phyloP scores from a whole-genome alignment of 1,140 invertebrate species.

The Drosophila bocqueti region DNA sequence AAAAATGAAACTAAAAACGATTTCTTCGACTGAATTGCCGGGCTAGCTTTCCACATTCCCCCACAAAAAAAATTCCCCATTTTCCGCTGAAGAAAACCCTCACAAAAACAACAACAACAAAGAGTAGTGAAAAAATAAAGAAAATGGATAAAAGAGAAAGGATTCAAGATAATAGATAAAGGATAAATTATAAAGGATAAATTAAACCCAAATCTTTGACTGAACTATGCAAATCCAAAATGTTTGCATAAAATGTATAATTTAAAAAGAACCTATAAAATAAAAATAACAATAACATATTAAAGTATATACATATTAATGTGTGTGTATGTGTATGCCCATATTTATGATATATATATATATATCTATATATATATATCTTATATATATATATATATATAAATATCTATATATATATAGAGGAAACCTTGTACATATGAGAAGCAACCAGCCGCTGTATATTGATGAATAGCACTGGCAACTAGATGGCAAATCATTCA shows the following conservation, averaged over 20 bases:
- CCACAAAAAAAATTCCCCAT: not conserved
- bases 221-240: slow-evolving; percentile 60
- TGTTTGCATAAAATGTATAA: slow-evolving; percentile 60
- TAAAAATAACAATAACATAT: slow-evolving; percentile 20
- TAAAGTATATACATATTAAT: slow-evolving; percentile 10
- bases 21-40: slow-evolving; percentile 41
- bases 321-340: not conserved
- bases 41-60: not conserved
- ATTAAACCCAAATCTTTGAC: slow-evolving; percentile 57
- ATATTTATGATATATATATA: slow-evolving; percentile 13
- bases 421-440: slow-evolving; percentile 29
- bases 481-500: slow-evolving; percentile 55
- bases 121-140: not conserved
- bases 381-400: too few species aligned
- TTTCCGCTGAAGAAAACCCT: not conserved
- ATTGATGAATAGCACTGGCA: slow-evolving; percentile 25
- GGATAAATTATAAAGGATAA: slow-evolving; percentile 4
- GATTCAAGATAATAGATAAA: not conserved
- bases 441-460: slow-evolving; percentile 19
- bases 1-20: slow-evolving; percentile 17
- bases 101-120: slow-evolving; percentile 2
- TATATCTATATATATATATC: slow-evolving; percentile 28
- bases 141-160: not conserved
- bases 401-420: too few species aligned
- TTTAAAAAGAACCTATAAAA: slow-evolving; percentile 29